Evolutionary conservation across 2,797 vertebrate genomes (phyloP), one percentile per base, ranked within the genome.

Genomic region (Amblyopsis hoosieri): DNA sequence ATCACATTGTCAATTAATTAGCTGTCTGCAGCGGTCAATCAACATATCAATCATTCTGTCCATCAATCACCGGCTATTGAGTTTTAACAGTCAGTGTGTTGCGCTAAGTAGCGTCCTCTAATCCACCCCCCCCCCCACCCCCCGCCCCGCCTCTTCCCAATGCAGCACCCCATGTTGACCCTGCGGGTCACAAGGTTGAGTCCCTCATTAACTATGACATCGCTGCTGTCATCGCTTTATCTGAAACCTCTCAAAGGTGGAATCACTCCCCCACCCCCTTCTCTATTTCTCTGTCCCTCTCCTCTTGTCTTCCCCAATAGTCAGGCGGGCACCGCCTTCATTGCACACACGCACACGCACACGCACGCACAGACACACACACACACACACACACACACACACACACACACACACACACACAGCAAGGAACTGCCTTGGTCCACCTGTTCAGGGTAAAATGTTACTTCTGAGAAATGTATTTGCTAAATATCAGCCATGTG

Each of bases 181-280:
- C 67, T 3, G 45, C n/a, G 66, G 84, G 80, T 84, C 85, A 77
- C 12, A 29, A 59, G 84, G 80, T 81, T 66, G 65, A 85, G 63
- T 64, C 70, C 67, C 75, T 84, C 76, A 82, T 86, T 84, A 75
- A 80, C 76, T 76, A 66, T 47, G 57, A 72, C 78, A 69, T 63
- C 0, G 12, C 42, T 74, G 62, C 69, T 15, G 0, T 68, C 72
- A 31, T 66, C 12, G 57, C 37, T 73, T 78, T 77, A 67, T 71
- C 52, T 65, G 11, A 11, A 48, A 19, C 11, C 50, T 29, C 12
- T 46, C 15, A 15, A 59, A 46, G 17, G 47, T 50, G 46, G 58
- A 23, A 14, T 14, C 45, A 63, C 64, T 31, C 45, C 15, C 17
- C n/a, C 17, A 1, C 11, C 5, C 3, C 15, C 15, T 15, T 50